Base-by-base conservation (phyloP, 2,888 invertebrate genomes). In the Boloria selene region DNA sequence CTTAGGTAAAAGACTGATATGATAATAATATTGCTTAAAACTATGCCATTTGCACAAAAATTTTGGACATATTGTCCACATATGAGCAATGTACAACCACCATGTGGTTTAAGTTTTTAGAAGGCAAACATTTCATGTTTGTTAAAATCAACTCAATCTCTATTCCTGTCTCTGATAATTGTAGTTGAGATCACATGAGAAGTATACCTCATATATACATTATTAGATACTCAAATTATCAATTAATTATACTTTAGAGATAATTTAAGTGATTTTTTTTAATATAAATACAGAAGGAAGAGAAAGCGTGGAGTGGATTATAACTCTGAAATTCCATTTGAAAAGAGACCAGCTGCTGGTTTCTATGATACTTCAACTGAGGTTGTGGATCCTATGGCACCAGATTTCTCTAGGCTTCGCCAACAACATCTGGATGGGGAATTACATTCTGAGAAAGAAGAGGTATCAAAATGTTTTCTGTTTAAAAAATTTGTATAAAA, bases 281-380 rank as follows among this genome's bases (percentile, higher is more conserved):
- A 13, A 16, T 17, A 6, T 58, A 71, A 75, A 58, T 65, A 10
- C 72, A 93, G 94, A 26, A 94, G 95, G 65, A 95, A 95, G 78
- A 95, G 95, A 80, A 95, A 98, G 82, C 95, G 98, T 13, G 98
- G 98, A 0, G 97, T 99, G 4, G 98, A 99, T 85, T 99, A 99
- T 90, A 99, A 99, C 84, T 94, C 96, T 0, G 99, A 99, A 90
- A 96, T 99, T 75, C 98, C 99, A 0, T 99, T 99, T 86, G 99
- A 99, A 82, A 99, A 99, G 88, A 94, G 95, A 49, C 98, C 99
- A 0, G 96, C 98, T 0, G 79, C 95, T 13, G 99, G 99, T 1
- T 99, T 99, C 87, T 98, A 98, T 82, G 98, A 99, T 83, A 99
- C 99, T 0, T 95, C 97, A 0, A 95, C 95, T 68, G 99, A 99